Conservation (phyloP, 2,113 vertebrate genomes). For the Dasyornis broadbenti region DNA sequence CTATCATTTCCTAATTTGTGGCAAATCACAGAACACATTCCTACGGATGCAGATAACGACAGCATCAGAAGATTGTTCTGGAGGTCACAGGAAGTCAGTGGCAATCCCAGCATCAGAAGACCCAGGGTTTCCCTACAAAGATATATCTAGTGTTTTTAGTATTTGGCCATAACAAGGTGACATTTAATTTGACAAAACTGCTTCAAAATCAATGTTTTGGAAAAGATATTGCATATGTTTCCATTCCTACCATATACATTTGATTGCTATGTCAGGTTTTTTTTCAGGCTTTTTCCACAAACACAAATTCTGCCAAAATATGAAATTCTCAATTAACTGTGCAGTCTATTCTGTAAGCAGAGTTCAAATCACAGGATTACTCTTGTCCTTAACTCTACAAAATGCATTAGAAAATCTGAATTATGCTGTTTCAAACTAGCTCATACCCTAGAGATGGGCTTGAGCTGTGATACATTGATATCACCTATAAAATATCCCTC, state of each 20-base stretch:
- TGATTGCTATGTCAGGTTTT: not conserved
- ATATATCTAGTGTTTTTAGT: not conserved
- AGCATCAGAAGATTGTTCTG: not conserved
- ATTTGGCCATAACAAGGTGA: not conserved
- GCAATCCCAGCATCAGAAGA: not conserved
- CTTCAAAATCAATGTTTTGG: not conserved
- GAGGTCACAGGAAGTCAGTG: not conserved
- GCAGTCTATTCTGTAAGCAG: not conserved
- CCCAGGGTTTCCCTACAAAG: not conserved
- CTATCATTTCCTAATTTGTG: not conserved
- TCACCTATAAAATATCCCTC: rapidly evolving
- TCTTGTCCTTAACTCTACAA: not conserved
- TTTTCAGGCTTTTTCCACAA: not conserved
- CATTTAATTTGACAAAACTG: not conserved
- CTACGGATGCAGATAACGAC: not conserved
- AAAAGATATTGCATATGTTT: not conserved
- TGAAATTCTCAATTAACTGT: not conserved
- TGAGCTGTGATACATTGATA: not conserved
- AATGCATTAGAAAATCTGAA: not conserved
- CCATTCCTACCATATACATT: not conserved
- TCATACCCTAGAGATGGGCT: not conserved
- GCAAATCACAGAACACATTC: slow-evolving; percentile 18
- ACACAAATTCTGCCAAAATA: not conserved
- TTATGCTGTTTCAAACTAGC: not conserved
- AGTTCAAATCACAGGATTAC: not conserved